Conservation (phyloP, 1,140 invertebrate species). For the Drosophila subobscura region DNA sequence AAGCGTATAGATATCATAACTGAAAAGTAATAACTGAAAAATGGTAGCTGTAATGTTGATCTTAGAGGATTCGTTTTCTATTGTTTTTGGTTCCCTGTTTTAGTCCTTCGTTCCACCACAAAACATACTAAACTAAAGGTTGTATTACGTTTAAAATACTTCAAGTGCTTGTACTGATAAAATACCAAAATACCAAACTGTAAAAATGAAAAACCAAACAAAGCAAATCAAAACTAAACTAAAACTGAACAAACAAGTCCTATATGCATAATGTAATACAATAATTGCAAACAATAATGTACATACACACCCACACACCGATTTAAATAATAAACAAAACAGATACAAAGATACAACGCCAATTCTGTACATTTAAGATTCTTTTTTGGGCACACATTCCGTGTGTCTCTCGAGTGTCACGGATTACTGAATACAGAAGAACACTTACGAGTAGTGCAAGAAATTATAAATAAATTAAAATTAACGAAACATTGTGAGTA, state of each 20-base stretch:
- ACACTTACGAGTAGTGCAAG: conserved; percentile 11
- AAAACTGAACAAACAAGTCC: conserved; percentile 58
- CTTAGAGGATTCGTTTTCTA: conserved; percentile 37
- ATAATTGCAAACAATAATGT: conserved; percentile 33
- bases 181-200: conserved; percentile 18
- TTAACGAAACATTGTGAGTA: conserved; percentile 66
- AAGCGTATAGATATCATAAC: conserved; percentile 52
- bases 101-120: conserved; percentile 32
- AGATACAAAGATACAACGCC: conserved; percentile 35
- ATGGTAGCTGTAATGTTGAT: conserved; percentile 42
- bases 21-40: conserved; percentile 43
- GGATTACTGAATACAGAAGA: conserved; percentile 40
- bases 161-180: conserved; percentile 23
- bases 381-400: conserved; percentile 36
- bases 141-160: conserved; percentile 76
- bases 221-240: conserved; percentile 31
- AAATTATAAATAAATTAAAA: conserved; percentile 20
- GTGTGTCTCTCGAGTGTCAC: conserved; percentile 49
- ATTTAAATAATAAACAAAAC: background rate
- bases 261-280: conserved; percentile 64
- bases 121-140: conserved; percentile 69
- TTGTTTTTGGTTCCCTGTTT: conserved; percentile 31
- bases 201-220: conserved; percentile 25
- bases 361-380: conserved; percentile 60
- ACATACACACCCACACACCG: conserved; percentile 26